Evolutionary conservation across 2,888 invertebrate species (phyloP).

Genomic region (Sturmia bella): DNA sequence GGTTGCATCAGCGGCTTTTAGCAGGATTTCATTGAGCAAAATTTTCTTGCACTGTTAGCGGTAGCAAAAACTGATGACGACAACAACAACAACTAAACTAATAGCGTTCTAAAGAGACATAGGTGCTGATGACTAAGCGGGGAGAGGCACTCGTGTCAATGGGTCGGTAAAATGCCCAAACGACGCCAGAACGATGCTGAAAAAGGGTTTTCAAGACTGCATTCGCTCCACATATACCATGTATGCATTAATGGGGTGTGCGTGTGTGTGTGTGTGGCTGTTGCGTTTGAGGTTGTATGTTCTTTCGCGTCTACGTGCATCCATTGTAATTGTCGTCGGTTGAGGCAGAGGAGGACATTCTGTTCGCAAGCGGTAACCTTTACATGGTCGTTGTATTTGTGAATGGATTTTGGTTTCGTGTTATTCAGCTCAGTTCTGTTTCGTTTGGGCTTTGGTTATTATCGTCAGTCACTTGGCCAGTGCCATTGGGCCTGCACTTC

Average conservation of each 20-base stretch:
- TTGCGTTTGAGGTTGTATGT: constrained; percentile 8
- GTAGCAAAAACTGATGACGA: constrained; percentile 50
- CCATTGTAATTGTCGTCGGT: constrained; percentile 66
- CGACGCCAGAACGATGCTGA: constrained; percentile 46
- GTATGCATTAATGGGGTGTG: background rate
- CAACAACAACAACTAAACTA: constrained; percentile 14
- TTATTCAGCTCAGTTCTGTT: constrained; percentile 25
- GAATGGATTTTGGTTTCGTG: constrained; percentile 72
- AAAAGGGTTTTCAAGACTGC: constrained; percentile 35
- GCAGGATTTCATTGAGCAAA: constrained; percentile 66
- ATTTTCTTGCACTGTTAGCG: constrained; percentile 45
- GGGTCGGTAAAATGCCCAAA: constrained; percentile 29
- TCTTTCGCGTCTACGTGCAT: constrained; percentile 42
- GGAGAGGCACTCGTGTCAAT: constrained; percentile 54
- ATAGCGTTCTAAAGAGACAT: background rate
- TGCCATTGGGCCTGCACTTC: constrained; percentile 45
- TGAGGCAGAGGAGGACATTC: constrained; percentile 71
- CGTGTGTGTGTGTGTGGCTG: constrained; percentile 6
- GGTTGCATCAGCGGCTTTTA: constrained; percentile 58
- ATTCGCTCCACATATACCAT: constrained; percentile 22
- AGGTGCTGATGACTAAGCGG: constrained; percentile 37
- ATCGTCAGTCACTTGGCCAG: constrained; percentile 66
- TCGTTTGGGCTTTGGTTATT: constrained; percentile 71
- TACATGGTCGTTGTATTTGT: constrained; percentile 71
- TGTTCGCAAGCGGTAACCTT: constrained; percentile 72